Conservation (phyloP, 2,113 vertebrate species). For the Lutjanus erythropterus region DNA sequence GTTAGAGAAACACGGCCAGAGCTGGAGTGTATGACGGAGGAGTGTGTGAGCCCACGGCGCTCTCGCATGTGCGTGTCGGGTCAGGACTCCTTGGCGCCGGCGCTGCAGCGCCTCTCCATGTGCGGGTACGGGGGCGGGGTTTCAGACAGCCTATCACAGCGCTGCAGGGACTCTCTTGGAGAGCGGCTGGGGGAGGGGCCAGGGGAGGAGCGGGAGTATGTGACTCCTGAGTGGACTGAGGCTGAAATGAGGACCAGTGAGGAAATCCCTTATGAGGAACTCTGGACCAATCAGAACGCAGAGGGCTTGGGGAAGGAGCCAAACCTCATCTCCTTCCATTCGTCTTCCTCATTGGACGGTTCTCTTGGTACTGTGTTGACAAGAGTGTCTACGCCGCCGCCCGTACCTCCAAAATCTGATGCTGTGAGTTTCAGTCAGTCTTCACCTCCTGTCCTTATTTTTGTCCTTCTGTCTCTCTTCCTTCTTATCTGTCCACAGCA, state of each 20-base stretch:
- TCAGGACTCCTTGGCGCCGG: constrained; percentile 84
- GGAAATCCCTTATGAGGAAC: constrained; percentile 97
- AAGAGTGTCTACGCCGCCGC: constrained; percentile 88
- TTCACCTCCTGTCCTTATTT: constrained; percentile 11
- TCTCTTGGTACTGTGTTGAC: constrained; percentile 80
- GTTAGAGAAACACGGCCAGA: constrained; percentile 93
- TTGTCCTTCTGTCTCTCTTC: constrained; percentile 26
- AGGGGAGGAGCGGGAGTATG: constrained; percentile 92
- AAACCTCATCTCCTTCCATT: constrained; percentile 89
- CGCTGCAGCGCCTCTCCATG: constrained; percentile 85
- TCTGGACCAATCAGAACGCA: constrained; percentile 90
- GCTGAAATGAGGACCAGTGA: constrained; percentile 87
- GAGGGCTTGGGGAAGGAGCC: constrained; percentile 85
- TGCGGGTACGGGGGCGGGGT: constrained; percentile 84
- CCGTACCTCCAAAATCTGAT: constrained; percentile 97
- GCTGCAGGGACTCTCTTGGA: constrained; percentile 84
- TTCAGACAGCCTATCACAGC: constrained; percentile 75
- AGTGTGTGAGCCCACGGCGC: constrained; percentile 90
- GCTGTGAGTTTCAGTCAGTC: constrained; percentile 89
- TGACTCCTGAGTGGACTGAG: constrained; percentile 93
- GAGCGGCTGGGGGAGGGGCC: constrained; percentile 79
- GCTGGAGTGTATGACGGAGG: constrained; percentile 88
- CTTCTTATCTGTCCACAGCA: constrained; percentile 43
- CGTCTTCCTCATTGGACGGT: constrained; percentile 82
- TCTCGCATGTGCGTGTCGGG: constrained; percentile 88